Evolutionary conservation across 2,888 invertebrate species (phyloP).

Genomic region (Scaptomyza parva): DNA sequence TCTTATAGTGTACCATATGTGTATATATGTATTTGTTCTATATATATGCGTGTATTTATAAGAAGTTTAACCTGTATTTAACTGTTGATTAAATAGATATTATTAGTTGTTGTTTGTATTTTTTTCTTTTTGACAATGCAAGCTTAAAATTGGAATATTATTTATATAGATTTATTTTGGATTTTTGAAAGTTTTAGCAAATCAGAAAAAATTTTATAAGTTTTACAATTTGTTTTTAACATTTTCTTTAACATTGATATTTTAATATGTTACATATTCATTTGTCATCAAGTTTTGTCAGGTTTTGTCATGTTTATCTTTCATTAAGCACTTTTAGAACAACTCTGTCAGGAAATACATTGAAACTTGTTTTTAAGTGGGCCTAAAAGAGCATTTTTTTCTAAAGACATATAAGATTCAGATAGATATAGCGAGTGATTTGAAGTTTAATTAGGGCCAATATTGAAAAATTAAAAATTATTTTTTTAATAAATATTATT

Average conservation of each 20-base stretch:
- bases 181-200: constrained; percentile 16
- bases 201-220: constrained; percentile 15
- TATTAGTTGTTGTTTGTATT: no score
- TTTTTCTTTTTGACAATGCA: constrained; percentile 13
- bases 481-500: constrained; percentile 38
- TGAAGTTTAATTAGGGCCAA: constrained; percentile 37
- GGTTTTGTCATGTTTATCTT: constrained; percentile 48
- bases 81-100: constrained; percentile 67
- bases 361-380: constrained; percentile 44
- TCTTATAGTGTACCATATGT: constrained; percentile 24
- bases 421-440: constrained; percentile 60
- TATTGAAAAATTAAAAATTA: not conserved
- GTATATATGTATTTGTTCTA: constrained; percentile 18
- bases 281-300: constrained; percentile 40
- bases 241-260: constrained; percentile 61
- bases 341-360: constrained; percentile 21
- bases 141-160: constrained; percentile 56
- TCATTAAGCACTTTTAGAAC: constrained; percentile 44
- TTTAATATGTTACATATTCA: constrained; percentile 48
- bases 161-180: constrained; percentile 24
- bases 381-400: constrained; percentile 30
- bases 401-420: constrained; percentile 11
- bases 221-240: constrained; percentile 32
- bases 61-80: constrained; percentile 69
- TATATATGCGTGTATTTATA: constrained; percentile 39